Conservation (phyloP, 2,888 invertebrate species). For the Silvanus unidentatus region DNA sequence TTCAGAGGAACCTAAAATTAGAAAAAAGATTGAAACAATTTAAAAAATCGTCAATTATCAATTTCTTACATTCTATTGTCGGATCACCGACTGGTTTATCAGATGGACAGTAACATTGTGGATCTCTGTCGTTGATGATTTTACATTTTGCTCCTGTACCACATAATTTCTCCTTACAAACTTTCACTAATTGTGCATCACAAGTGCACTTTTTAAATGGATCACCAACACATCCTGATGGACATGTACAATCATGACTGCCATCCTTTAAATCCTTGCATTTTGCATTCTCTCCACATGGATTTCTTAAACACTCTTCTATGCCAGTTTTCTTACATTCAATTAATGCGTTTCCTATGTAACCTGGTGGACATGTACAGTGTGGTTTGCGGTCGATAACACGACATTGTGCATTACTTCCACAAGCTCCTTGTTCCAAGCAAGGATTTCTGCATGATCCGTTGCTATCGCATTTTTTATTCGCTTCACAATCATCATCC, state of each 20-base stretch:
- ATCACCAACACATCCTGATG: slow-evolving; percentile 74
- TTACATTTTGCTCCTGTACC: slow-evolving; percentile 79
- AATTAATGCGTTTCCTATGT: slow-evolving; percentile 62
- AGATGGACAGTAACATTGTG: slow-evolving; percentile 79
- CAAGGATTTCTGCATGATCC: slow-evolving; percentile 81
- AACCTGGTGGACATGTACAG: slow-evolving; percentile 70
- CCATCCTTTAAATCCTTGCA: slow-evolving; percentile 66
- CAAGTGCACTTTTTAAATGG: slow-evolving; percentile 76
- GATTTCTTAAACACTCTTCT: slow-evolving; percentile 71
- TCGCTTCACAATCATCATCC: slow-evolving; percentile 70
- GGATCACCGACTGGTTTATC: slow-evolving; percentile 80
- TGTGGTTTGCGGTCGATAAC: slow-evolving; percentile 70
- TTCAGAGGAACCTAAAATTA: slow-evolving; percentile 51
- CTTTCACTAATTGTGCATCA: slow-evolving; percentile 58
- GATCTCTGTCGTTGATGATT: slow-evolving; percentile 58
- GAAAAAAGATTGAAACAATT: slow-evolving; percentile 13
- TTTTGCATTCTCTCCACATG: slow-evolving; percentile 78
- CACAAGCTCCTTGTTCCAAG: slow-evolving; percentile 68
- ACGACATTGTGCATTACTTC: slow-evolving; percentile 78
- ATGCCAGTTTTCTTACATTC: slow-evolving; percentile 65
- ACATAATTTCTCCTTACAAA: slow-evolving; percentile 74
- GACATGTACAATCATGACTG: slow-evolving; percentile 76
- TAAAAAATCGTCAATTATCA: neutral
- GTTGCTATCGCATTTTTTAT: slow-evolving; percentile 65
- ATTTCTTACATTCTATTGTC: slow-evolving; percentile 70